These are phyloP conservation scores for Bombus impatiens DNA, from an alignment of 1,140 invertebrate genomes.

Conservation along the genomic window DNA sequence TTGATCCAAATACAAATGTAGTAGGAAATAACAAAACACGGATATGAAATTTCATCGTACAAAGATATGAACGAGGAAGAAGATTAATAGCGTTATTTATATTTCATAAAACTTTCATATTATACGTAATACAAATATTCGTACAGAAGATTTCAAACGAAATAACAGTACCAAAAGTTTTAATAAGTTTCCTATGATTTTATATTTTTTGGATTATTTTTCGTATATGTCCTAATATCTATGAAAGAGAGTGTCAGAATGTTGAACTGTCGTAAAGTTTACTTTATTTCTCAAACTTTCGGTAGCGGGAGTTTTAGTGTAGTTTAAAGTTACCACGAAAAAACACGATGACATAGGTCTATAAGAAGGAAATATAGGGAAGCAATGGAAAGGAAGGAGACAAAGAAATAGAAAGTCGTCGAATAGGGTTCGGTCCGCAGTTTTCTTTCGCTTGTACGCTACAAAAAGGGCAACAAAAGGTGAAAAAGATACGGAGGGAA, in stretches of 20 bases:
- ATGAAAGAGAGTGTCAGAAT: not conserved
- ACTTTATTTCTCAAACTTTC: constrained; percentile 26
- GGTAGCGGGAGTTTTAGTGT: not conserved
- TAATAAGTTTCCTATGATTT: not conserved
- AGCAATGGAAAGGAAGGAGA: not conserved
- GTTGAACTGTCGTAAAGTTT: constrained; percentile 5
- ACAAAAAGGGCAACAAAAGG: constrained; percentile 21
- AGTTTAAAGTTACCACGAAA: not conserved
- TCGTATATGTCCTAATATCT: no score
- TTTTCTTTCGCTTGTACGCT: not conserved
- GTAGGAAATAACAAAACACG: not conserved
- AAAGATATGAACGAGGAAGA: not conserved
- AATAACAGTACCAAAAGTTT: not conserved
- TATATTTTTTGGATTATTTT: not conserved
- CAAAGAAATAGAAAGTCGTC: not conserved
- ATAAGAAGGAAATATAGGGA: not conserved
- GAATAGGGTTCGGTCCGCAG: not conserved
- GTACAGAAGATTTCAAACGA: no score
- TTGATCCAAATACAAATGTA: no score
- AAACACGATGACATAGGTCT: no score
- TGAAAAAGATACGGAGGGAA: not conserved
- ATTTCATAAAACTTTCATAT: not conserved
- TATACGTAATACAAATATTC: not conserved
- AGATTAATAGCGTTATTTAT: not conserved
- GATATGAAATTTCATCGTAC: not conserved